Conservation (phyloP, 2,888 invertebrate genomes). For the Parnassius smintheus region DNA sequence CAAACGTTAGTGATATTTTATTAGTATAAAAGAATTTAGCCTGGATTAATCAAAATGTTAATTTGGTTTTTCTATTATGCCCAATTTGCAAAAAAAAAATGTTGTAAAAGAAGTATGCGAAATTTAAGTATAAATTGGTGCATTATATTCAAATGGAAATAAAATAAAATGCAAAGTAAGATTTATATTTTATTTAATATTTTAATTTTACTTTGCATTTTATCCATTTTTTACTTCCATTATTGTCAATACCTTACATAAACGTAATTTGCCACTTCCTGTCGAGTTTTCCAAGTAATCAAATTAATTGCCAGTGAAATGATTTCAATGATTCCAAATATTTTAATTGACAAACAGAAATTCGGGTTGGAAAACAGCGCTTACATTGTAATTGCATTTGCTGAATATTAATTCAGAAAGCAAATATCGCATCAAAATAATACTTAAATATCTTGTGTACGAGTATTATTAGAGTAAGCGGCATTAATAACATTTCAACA, state of each 20-base stretch:
- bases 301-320: slow-evolving; percentile 71
- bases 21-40: no score
- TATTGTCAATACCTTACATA: slow-evolving; percentile 40
- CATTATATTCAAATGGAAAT: no score
- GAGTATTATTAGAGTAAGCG: no score
- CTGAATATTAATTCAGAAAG: slow-evolving; percentile 71
- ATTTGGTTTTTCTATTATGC: no score
- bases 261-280: slow-evolving; percentile 52
- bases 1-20: no score
- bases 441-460: slow-evolving; percentile 39
- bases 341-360: slow-evolving; percentile 80
- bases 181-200: no score
- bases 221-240: slow-evolving; percentile 5
- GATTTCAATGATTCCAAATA: slow-evolving; percentile 75
- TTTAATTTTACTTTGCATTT: neutral
- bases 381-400: slow-evolving; percentile 74
- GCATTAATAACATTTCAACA: no score
- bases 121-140: no score
- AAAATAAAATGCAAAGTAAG: no score
- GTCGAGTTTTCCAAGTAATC: slow-evolving; percentile 55
- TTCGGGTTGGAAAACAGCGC: slow-evolving; percentile 65
- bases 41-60: no score
- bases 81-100: no score
- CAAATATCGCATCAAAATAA: slow-evolving; percentile 65
- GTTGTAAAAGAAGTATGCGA: no score